phyloP scores from a whole-genome alignment of 2,888 invertebrate genomes.

The Siphlonurus alternatus region DNA sequence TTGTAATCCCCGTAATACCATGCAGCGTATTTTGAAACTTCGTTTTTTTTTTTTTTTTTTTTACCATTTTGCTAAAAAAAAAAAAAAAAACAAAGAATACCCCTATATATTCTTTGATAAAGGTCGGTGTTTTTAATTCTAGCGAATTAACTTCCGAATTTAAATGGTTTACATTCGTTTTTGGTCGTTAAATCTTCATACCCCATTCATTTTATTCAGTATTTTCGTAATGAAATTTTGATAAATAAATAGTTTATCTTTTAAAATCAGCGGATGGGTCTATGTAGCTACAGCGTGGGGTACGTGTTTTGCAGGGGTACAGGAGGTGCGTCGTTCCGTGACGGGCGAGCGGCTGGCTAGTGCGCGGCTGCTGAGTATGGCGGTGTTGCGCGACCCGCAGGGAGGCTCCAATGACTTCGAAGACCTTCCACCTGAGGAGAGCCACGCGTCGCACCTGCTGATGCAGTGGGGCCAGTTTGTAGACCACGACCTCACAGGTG shows the following conservation, averaged over 20 bases:
- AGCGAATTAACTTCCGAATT: too few species aligned
- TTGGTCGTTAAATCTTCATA: too few species aligned
- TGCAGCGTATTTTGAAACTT: background rate
- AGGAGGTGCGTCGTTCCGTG: constrained; percentile 27
- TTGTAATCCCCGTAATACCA: constrained; percentile 10
- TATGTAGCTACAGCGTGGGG: too few species aligned
- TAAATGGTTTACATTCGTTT: too few species aligned
- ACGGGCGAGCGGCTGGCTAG: constrained; percentile 50
- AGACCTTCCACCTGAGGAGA: constrained; percentile 40
- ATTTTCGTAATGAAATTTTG: too few species aligned
- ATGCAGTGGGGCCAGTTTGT: constrained; percentile 89
- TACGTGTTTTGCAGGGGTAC: constrained; percentile 2
- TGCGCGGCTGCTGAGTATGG: constrained; percentile 53
- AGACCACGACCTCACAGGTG: constrained; percentile 66
- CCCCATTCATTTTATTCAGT: too few species aligned
- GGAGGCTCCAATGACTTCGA: constrained; percentile 18
- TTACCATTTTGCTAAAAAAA: background rate
- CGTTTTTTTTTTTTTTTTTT: constrained; percentile 15
- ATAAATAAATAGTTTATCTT: too few species aligned
- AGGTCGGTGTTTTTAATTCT: background rate
- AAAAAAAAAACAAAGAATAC: constrained; percentile 2
- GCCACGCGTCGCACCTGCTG: constrained; percentile 54
- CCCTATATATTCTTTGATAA: background rate
- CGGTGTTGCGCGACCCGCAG: constrained; percentile 23
- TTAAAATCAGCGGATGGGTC: too few species aligned